Evolutionary conservation across 1,140 invertebrate genomes (phyloP).

Genomic region (Apis florea): DNA sequence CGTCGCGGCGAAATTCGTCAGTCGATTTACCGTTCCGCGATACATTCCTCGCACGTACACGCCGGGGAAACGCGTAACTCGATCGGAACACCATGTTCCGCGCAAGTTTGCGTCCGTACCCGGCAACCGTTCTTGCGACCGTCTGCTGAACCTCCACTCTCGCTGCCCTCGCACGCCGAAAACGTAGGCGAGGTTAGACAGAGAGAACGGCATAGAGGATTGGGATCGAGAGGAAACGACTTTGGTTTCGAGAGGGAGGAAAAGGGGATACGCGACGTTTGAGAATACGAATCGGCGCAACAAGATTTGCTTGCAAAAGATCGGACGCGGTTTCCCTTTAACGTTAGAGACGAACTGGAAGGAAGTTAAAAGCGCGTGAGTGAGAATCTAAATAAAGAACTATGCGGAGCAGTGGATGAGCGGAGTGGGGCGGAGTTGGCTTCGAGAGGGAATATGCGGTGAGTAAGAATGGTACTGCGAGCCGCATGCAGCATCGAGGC

Average conservation of each 20-base stretch:
- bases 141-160: constrained; percentile 3
- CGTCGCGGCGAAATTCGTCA: constrained; percentile 68
- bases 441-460: constrained; percentile 52
- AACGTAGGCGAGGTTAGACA: neutral
- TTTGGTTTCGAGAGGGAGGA: too few species aligned
- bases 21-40: constrained; percentile 56
- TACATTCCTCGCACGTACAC: constrained; percentile 42
- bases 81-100: constrained; percentile 30
- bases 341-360: constrained; percentile 52
- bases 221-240: neutral
- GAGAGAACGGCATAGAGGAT: neutral
- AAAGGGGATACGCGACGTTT: too few species aligned
- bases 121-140: neutral
- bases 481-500: constrained; percentile 58
- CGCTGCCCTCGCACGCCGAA: neutral
- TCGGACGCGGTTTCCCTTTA: constrained; percentile 42
- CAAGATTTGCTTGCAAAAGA: too few species aligned
- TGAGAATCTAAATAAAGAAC: constrained; percentile 73
- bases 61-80: constrained; percentile 4
- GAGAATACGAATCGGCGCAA: too few species aligned
- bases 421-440: constrained; percentile 34
- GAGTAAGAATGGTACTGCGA: constrained; percentile 74
- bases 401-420: constrained; percentile 55
- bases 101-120: constrained; percentile 31
- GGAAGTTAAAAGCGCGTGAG: constrained; percentile 60